Conservation (phyloP, 2,113 vertebrate species). For the Gasterosteus aculeatus region DNA sequence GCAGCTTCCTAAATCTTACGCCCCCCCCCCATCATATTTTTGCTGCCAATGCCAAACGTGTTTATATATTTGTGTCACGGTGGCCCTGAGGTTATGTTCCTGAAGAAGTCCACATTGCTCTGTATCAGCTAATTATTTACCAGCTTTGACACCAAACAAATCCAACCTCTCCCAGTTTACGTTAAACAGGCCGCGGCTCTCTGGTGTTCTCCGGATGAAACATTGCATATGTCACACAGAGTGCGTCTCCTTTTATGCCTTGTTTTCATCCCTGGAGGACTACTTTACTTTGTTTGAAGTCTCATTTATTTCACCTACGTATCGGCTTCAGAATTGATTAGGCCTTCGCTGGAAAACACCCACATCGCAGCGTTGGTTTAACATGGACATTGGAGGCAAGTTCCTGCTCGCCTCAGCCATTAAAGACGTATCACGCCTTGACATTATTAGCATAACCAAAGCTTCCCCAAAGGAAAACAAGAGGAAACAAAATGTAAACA, state of each 20-base stretch:
- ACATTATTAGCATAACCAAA: conserved; percentile 73
- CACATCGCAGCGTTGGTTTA: conserved; percentile 66
- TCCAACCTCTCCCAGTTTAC: conserved; percentile 66
- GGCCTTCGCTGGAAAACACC: conserved; percentile 62
- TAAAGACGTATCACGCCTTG: conserved; percentile 66
- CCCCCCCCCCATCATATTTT: conserved; percentile 9
- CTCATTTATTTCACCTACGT: conserved; percentile 80
- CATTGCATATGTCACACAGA: conserved; percentile 68
- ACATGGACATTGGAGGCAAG: conserved; percentile 65
- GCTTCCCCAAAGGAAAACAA: conserved; percentile 69
- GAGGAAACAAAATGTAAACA: conserved; percentile 75
- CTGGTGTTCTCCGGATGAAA: conserved; percentile 66
- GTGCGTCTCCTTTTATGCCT: conserved; percentile 61
- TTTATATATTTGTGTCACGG: conserved; percentile 54
- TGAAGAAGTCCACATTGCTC: conserved; percentile 68
- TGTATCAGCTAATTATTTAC: conserved; percentile 77
- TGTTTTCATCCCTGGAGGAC: conserved; percentile 70
- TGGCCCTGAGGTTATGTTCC: conserved; percentile 38
- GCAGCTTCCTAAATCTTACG: not conserved
- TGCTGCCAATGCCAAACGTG: conserved; percentile 27
- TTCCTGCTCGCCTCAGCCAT: conserved; percentile 61
- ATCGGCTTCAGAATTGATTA: conserved; percentile 80
- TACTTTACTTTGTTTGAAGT: conserved; percentile 78
- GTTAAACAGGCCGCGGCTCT: conserved; percentile 66
- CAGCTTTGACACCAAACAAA: conserved; percentile 75